phyloP scores from a whole-genome alignment of 2,888 invertebrate genomes.

The Ennomos fuscantarius region DNA sequence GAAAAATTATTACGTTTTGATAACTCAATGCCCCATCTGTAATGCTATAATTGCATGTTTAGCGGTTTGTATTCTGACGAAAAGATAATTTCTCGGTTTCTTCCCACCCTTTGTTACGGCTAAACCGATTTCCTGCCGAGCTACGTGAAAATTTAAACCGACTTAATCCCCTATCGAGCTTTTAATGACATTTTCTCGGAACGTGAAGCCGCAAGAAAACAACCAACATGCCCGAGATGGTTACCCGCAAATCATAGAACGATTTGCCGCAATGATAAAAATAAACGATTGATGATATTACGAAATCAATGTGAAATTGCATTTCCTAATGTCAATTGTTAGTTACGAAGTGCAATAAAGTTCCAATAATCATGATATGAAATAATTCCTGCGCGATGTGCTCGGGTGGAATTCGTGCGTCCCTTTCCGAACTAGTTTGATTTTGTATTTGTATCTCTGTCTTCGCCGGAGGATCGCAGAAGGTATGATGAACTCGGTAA shows the following conservation, averaged over 20 bases:
- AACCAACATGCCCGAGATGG: constrained; percentile 71
- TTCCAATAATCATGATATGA: constrained; percentile 83
- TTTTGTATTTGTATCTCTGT: constrained; percentile 61
- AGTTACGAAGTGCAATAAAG: constrained; percentile 85
- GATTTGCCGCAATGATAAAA: constrained; percentile 83
- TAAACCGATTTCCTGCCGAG: constrained; percentile 80
- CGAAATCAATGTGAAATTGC: constrained; percentile 85
- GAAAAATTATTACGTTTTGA: constrained; percentile 80
- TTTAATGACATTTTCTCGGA: constrained; percentile 81
- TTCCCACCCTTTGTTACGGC: constrained; percentile 80
- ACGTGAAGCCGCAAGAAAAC: constrained; percentile 76
- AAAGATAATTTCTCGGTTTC: constrained; percentile 82
- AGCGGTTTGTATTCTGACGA: constrained; percentile 78
- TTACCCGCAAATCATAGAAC: constrained; percentile 84
- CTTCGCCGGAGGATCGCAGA: constrained; percentile 77
- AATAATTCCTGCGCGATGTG: constrained; percentile 80
- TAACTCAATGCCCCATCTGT: constrained; percentile 80
- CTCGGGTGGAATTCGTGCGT: constrained; percentile 55
- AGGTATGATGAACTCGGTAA: constrained; percentile 85
- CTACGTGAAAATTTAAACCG: constrained; percentile 82
- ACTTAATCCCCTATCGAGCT: constrained; percentile 80
- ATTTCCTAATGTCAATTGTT: constrained; percentile 86
- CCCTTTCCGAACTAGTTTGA: constrained; percentile 49
- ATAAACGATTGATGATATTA: constrained; percentile 79
- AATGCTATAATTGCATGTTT: constrained; percentile 82